Percentiles rank a stretch among this genome's conserved stretches.
phyloP scores from a whole-genome alignment of 1,140 invertebrate species.

The Bicyclus anynana region DNA sequence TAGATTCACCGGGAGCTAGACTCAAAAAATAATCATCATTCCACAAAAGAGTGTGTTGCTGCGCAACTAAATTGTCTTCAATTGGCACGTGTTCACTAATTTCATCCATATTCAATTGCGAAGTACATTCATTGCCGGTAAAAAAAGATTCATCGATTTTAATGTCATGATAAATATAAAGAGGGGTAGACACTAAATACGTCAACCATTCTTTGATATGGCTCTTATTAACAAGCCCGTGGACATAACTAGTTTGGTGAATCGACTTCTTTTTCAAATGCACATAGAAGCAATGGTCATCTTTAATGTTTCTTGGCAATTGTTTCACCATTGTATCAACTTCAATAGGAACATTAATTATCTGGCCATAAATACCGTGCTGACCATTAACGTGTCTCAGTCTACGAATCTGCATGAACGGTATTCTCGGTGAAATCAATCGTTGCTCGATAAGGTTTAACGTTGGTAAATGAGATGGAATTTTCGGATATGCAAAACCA shows the following conservation, averaged over 20 bases:
- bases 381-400: conserved; percentile 39
- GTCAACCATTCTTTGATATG: conserved; percentile 23
- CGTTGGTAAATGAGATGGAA: not conserved
- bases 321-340: conserved; percentile 37
- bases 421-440: conserved; percentile 45
- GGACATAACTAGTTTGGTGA: conserved; percentile 32
- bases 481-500: conserved; percentile 2
- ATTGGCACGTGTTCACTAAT: not conserved
- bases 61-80: not conserved
- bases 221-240: conserved; percentile 18
- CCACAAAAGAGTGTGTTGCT: not conserved
- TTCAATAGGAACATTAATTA: conserved; percentile 41
- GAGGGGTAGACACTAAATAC: conserved; percentile 22
- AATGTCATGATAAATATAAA: conserved; percentile 25
- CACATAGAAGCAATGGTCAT: conserved; percentile 37
- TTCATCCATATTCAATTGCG: not conserved
- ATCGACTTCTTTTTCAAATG: conserved; percentile 39
- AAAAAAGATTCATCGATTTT: conserved; percentile 19
- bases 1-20: conserved; percentile 22
- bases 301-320: conserved; percentile 30
- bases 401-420: conserved; percentile 52
- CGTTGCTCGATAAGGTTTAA: conserved; percentile 22
- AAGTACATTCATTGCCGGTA: not conserved
- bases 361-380: conserved; percentile 37
- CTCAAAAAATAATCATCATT: not conserved